These are phyloP conservation scores for Otocyon megalotis DNA, from an alignment of 2,113 vertebrate genomes.

Conservation along the genomic window DNA sequence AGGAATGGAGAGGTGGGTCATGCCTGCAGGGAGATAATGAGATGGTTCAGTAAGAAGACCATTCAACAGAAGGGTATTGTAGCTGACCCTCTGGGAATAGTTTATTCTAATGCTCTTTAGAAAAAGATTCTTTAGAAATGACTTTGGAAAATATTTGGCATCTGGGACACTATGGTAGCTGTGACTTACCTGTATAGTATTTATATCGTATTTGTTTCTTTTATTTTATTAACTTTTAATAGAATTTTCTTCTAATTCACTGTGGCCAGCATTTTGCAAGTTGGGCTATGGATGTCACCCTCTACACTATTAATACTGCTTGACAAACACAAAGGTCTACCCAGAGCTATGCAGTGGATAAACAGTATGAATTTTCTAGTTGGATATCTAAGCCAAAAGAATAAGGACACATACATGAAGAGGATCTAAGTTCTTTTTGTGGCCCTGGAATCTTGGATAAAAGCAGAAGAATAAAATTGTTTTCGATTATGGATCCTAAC, in stretches of 20 bases:
- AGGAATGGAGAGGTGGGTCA: not conserved
- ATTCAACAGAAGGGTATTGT: not conserved
- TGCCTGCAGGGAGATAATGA: not conserved
- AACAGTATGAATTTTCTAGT: not conserved
- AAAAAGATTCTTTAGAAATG: not conserved
- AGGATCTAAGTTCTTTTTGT: not conserved
- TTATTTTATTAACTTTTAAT: slow-evolving; percentile 20
- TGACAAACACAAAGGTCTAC: not conserved
- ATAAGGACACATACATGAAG: not conserved
- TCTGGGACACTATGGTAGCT: not conserved
- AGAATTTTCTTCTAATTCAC: not conserved
- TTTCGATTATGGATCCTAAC: not conserved
- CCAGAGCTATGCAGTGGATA: not conserved
- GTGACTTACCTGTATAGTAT: not conserved
- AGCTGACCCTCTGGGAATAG: not conserved
- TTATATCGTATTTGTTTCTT: not conserved
- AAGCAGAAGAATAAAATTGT: not conserved
- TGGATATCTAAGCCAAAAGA: not conserved
- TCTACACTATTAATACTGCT: not conserved
- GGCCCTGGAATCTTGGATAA: not conserved
- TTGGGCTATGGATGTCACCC: not conserved
- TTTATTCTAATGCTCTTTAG: not conserved
- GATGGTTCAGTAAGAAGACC: not conserved
- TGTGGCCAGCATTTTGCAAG: not conserved
- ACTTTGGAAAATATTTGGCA: slow-evolving; percentile 22